A percentile compares a stretch with the other conserved stretches of the same genome.
Conservation (phyloP, 1,140 invertebrate genomes). For the Dinothrombium tinctorium region DNA sequence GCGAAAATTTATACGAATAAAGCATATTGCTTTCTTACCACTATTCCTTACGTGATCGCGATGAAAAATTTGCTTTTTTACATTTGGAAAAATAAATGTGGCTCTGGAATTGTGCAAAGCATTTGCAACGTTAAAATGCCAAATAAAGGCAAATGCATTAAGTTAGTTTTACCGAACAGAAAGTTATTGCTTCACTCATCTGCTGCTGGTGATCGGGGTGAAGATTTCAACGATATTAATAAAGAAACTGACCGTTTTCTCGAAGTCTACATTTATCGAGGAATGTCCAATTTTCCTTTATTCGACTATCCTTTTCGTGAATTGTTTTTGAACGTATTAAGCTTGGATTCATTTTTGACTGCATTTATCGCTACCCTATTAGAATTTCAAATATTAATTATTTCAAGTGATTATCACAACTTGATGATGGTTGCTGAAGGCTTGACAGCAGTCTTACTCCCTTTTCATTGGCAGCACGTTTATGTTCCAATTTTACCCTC, state of each 20-base stretch:
- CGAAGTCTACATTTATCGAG: slow-evolving; percentile 17
- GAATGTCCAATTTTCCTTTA: slow-evolving; percentile 54
- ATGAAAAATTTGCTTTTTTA: not conserved
- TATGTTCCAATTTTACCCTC: slow-evolving; percentile 95
- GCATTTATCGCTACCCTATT: slow-evolving; percentile 84
- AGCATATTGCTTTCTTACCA: slow-evolving; percentile 2
- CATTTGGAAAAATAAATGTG: slow-evolving; percentile 6
- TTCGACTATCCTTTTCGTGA: slow-evolving; percentile 76
- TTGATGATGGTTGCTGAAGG: slow-evolving; percentile 92
- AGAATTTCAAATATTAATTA: slow-evolving; percentile 85
- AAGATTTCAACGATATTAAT: not conserved
- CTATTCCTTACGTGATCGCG: not conserved
- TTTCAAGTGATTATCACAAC: slow-evolving; percentile 78
- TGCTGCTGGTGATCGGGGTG: not conserved
- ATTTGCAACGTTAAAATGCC: slow-evolving; percentile 6
- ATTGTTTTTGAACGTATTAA: slow-evolving; percentile 52
- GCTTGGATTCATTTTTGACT: slow-evolving; percentile 68
- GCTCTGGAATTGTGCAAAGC: not conserved
- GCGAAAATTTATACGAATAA: not conserved
- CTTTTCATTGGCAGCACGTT: slow-evolving; percentile 92
- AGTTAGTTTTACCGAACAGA: not conserved
- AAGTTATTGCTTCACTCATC: not conserved
- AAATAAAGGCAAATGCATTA: slow-evolving; percentile 4
- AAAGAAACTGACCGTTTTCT: no score
- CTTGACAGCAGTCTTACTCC: slow-evolving; percentile 64